These are phyloP conservation scores for Melanaphis sacchari DNA, from an alignment of 1,140 invertebrate genomes.

Conservation along the genomic window DNA sequence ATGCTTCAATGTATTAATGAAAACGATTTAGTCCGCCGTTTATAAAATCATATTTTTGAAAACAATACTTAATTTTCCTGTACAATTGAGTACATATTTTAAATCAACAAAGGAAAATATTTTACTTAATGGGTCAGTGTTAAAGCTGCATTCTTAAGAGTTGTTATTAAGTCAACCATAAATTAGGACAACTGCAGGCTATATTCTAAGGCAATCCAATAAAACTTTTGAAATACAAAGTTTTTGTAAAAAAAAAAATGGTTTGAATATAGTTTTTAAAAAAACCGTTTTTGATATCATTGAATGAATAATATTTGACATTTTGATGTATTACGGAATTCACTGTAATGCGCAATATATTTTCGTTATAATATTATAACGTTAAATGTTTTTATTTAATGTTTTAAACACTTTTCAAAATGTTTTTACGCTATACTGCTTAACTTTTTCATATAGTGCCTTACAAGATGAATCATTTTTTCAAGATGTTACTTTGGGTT, in stretches of 20 bases:
- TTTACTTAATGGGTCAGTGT: neutral
- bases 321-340: neutral
- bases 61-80: neutral
- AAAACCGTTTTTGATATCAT: neutral
- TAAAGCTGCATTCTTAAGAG: neutral
- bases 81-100: neutral
- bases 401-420: neutral
- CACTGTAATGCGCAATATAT: neutral
- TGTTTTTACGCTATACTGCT: neutral
- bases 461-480: neutral
- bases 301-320: neutral
- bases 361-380: neutral
- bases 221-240: neutral
- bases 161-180: neutral
- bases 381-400: neutral
- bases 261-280: neutral
- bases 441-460: neutral
- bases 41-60: neutral
- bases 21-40: neutral
- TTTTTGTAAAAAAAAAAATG: neutral
- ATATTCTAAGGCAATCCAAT: neutral
- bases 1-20: neutral
- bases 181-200: neutral
- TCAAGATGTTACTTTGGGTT: constrained; percentile 18
- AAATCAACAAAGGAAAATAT: neutral